Conservation (phyloP, 2,797 vertebrate species). For the Esox masquinongy region DNA sequence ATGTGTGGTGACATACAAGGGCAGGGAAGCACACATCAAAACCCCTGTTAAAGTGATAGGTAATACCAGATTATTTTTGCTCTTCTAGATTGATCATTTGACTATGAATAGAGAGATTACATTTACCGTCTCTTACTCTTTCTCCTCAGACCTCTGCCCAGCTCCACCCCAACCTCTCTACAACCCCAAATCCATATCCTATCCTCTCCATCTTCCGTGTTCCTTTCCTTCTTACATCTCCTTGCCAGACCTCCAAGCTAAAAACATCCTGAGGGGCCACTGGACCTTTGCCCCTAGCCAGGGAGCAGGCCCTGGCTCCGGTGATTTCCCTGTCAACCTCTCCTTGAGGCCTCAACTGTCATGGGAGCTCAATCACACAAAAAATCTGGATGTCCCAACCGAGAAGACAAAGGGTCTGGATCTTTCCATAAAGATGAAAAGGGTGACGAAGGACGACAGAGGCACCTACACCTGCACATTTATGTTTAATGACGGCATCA, state of each 20-base stretch:
- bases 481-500: slow-evolving; percentile 7
- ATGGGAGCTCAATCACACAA: neutral
- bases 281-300: slow-evolving; percentile 60
- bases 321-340: slow-evolving; percentile 25
- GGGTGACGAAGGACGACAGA: slow-evolving; percentile 9
- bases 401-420: slow-evolving; percentile 11
- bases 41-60: slow-evolving; percentile 58
- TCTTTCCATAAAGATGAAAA: slow-evolving; percentile 25
- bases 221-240: slow-evolving; percentile 26
- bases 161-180: slow-evolving; percentile 31
- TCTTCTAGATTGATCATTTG: neutral
- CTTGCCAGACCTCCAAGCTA: slow-evolving; percentile 42
- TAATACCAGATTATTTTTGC: slow-evolving; percentile 33
- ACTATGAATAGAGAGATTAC: too few species aligned
- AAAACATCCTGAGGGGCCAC: slow-evolving; percentile 19
- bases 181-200: slow-evolving; percentile 24
- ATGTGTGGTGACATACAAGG: slow-evolving; percentile 28
- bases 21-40: rapidly evolving
- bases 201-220: slow-evolving; percentile 51
- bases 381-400: rapidly evolving
- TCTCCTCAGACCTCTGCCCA: slow-evolving; percentile 54
- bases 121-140: neutral
- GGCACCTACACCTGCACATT: slow-evolving; percentile 63
- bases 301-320: neutral
- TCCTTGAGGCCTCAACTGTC: rapidly evolving